These are phyloP conservation scores for Liposcelis brunnea DNA, from an alignment of 2,888 invertebrate species.

Conservation along the genomic window DNA sequence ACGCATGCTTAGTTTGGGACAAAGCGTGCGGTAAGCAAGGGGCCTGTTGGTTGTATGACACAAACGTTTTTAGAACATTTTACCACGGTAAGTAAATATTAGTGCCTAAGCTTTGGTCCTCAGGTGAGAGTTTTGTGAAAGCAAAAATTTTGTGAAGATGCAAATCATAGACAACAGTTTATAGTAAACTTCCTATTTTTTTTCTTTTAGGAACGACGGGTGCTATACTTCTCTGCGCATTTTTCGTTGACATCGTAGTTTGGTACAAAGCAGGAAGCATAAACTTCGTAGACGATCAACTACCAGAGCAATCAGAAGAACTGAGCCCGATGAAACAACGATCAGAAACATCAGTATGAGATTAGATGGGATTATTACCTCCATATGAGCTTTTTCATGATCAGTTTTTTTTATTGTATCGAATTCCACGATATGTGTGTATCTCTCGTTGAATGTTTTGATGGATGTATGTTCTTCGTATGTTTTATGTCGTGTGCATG, in stretches of 20 bases:
- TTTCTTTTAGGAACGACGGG: slow-evolving; percentile 59
- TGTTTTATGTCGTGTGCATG: too few species aligned
- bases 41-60: slow-evolving; percentile 78
- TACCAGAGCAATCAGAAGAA: slow-evolving; percentile 29
- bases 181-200: slow-evolving; percentile 11
- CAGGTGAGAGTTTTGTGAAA: neutral
- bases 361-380: slow-evolving; percentile 8
- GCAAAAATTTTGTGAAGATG: neutral
- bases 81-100: slow-evolving; percentile 50
- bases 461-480: too few species aligned
- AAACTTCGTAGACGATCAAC: slow-evolving; percentile 41
- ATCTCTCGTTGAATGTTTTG: too few species aligned
- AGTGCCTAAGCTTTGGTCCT: neutral
- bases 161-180: too few species aligned
- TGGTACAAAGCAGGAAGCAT: slow-evolving; percentile 81
- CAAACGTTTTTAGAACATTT: slow-evolving; percentile 62
- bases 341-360: slow-evolving; percentile 20
- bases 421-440: too few species aligned
- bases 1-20: slow-evolving; percentile 78
- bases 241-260: slow-evolving; percentile 73
- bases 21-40: slow-evolving; percentile 61
- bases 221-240: slow-evolving; percentile 68
- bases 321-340: slow-evolving; percentile 28
- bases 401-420: too few species aligned
- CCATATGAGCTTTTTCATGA: too few species aligned